Conservation (phyloP, 2,113 vertebrate species). For the Cacatua alba region DNA sequence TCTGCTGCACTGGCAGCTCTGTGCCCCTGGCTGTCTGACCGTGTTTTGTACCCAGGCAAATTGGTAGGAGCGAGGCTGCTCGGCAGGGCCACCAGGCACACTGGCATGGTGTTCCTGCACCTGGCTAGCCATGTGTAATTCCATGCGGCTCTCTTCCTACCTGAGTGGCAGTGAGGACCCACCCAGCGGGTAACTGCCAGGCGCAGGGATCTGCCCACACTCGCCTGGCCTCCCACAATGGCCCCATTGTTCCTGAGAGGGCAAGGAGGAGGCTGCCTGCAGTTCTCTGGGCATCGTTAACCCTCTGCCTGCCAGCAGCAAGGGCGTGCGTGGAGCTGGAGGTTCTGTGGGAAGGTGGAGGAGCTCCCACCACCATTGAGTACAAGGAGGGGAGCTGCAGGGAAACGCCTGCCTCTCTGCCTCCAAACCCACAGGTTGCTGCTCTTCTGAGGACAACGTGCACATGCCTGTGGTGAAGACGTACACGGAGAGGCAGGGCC, state of each 20-base stretch:
- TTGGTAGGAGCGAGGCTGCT: not conserved
- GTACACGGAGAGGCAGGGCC: not conserved
- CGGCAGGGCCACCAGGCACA: rapidly evolving
- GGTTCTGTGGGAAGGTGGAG: not conserved
- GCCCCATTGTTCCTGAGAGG: conserved; percentile 74
- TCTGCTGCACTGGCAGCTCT: not conserved
- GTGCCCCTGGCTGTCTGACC: not conserved
- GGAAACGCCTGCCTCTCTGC: not conserved
- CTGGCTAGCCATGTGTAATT: not conserved
- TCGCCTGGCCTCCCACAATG: conserved; percentile 70
- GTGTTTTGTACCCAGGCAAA: not conserved
- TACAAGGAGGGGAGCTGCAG: not conserved
- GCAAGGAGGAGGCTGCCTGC: conserved; percentile 70
- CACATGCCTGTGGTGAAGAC: not conserved
- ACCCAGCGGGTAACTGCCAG: conserved; percentile 38
- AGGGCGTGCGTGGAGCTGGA: not conserved
- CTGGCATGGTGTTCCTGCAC: not conserved
- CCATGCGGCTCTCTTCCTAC: conserved; percentile 8
- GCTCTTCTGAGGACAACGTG: not conserved
- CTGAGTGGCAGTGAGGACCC: conserved; percentile 33
- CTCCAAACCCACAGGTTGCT: rapidly evolving
- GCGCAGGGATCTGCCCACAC: conserved; percentile 66
- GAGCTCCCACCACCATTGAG: not conserved
- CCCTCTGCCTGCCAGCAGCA: conserved; percentile 23
- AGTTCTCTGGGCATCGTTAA: conserved; percentile 65